Evolutionary conservation across 2,797 vertebrate genomes (phyloP).

Genomic region (Ammospiza maritima): DNA sequence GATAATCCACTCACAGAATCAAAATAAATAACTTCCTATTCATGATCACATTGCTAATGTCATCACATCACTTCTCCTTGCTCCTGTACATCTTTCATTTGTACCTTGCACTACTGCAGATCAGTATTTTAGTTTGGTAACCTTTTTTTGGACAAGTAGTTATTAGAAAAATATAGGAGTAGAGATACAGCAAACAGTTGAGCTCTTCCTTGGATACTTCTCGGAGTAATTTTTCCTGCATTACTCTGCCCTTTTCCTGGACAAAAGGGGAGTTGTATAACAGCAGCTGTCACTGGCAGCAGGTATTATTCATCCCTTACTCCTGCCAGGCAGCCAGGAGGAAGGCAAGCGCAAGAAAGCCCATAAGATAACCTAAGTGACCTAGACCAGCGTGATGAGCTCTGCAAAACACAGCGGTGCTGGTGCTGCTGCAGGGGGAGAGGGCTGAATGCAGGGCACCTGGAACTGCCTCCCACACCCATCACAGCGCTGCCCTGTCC

Average conservation of each 20-base stretch:
- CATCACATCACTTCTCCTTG: background rate
- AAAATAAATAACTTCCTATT: background rate
- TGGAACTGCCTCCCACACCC: background rate
- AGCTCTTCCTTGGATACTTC: background rate
- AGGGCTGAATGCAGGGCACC: background rate
- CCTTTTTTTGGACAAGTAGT: background rate
- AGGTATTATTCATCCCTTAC: background rate
- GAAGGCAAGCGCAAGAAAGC: background rate
- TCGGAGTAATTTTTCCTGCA: background rate
- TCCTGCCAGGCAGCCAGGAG: background rate
- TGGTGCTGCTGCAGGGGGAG: background rate
- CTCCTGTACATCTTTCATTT: background rate
- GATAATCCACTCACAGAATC: background rate
- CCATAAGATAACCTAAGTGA: background rate
- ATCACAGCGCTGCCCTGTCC: accelerated
- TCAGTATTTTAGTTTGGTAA: background rate
- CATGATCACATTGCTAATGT: background rate
- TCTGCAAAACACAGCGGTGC: background rate
- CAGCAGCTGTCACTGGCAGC: constrained; percentile 37
- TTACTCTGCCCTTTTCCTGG: background rate
- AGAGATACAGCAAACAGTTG: background rate
- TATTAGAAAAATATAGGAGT: background rate
- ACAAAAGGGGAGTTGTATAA: constrained; percentile 1
- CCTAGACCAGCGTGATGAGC: background rate
- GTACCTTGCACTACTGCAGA: background rate